Conservation (phyloP, 2,113 vertebrate species). For the Hippocampus zosterae region DNA sequence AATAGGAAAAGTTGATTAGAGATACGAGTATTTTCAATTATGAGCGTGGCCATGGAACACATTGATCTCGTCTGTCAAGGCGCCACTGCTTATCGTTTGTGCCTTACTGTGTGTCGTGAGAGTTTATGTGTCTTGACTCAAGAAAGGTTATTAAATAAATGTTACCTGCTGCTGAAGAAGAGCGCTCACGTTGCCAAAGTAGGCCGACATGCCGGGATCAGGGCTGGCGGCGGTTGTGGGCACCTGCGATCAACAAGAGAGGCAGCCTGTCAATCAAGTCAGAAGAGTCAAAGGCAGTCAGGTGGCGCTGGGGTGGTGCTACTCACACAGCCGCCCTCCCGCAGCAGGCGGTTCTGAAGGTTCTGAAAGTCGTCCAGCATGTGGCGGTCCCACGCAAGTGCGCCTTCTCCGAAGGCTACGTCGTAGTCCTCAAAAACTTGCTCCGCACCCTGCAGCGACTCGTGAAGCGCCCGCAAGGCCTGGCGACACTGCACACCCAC, state of each 20-base stretch:
- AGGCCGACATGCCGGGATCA: not conserved
- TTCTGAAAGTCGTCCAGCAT: not conserved
- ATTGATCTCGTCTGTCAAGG: too few species aligned
- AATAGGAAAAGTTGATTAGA: too few species aligned
- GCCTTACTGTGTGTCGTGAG: too few species aligned
- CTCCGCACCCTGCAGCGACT: not conserved
- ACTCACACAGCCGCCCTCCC: not conserved
- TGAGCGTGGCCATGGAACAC: too few species aligned
- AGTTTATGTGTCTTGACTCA: too few species aligned
- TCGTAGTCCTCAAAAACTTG: not conserved
- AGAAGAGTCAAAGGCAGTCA: too few species aligned
- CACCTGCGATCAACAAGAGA: not conserved
- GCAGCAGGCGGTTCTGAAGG: conserved; percentile 1
- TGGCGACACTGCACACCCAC: not conserved
- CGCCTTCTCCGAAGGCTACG: too few species aligned
- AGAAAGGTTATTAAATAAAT: not conserved
- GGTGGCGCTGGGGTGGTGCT: not conserved
- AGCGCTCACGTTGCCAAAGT: not conserved
- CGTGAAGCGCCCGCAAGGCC: not conserved
- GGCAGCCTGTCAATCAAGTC: not conserved
- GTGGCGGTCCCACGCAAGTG: not conserved
- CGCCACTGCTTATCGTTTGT: too few species aligned
- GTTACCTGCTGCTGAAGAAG: conserved; percentile 1
- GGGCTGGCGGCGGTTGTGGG: not conserved
- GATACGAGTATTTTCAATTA: too few species aligned